Evolutionary conservation across 2,797 vertebrate species (phyloP).

Genomic region (Mastacembelus armatus): DNA sequence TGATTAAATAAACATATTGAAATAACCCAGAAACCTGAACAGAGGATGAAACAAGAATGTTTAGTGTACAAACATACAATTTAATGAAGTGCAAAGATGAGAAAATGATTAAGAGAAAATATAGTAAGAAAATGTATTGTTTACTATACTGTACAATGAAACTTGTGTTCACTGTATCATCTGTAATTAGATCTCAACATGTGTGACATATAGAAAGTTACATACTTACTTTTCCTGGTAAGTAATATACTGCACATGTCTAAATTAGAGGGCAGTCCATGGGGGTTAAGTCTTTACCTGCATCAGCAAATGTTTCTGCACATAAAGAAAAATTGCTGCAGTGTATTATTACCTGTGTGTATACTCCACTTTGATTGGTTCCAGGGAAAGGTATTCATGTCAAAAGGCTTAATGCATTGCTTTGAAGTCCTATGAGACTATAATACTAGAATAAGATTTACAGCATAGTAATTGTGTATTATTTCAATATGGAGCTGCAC

Average conservation of each 20-base stretch:
- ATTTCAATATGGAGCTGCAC: not conserved
- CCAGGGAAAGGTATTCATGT: not conserved
- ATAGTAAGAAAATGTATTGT: too few relatives aligned
- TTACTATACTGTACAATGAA: not conserved
- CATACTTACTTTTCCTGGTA: too few relatives aligned
- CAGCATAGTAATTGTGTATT: too few relatives aligned
- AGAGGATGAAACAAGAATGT: not conserved
- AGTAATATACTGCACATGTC: too few relatives aligned
- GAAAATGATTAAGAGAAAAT: too few relatives aligned
- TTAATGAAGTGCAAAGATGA: not conserved
- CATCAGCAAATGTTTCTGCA: not conserved
- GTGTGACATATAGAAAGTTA: too few relatives aligned
- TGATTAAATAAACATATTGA: not conserved
- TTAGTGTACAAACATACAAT: not conserved
- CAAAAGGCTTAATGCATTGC: constrained; percentile 7
- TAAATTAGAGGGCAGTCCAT: not conserved
- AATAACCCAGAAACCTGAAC: too few relatives aligned
- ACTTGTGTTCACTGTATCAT: not conserved
- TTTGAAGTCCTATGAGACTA: constrained; percentile 19
- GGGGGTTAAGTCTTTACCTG: not conserved
- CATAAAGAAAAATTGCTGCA: too few relatives aligned
- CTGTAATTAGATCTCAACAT: too few relatives aligned
- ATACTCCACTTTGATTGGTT: not conserved
- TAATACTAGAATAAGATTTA: not conserved
- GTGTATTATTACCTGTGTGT: not conserved